Evolutionary conservation across 2,113 vertebrate genomes (phyloP), one percentile per base, ranked within the genome.

Genomic region (Gnathonemus longibarbis): DNA sequence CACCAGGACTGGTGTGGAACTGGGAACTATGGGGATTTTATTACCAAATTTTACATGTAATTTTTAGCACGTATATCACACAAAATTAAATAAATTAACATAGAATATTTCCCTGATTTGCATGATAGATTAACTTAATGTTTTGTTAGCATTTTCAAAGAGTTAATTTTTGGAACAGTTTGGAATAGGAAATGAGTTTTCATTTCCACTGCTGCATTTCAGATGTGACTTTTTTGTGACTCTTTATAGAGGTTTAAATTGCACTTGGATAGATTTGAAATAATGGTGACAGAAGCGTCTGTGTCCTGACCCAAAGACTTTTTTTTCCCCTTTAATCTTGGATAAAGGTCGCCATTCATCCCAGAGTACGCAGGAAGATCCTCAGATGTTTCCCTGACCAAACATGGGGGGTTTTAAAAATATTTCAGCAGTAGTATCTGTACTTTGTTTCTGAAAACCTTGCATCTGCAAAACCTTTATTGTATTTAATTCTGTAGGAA

Each of bases 311-410:
- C 24, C n/a, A 58, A 88, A 58, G 5, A 3, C 85, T 58, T 58
- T 42, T 56, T 52, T 17, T 6, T 58, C 0, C 31, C 10, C 27
- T 88, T 58, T 88, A 56, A 88, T 56, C 35, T 88, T 27, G 31
- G 53, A 10, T 45, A 5, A 88, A 42, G 35, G 48, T 58, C 2
- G 9, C 15, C 9, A n/a, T 87, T 87, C 11, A 52, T 31, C 24
- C 49, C 46, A 58, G 52, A n/a, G 6, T 42, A 42, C 0, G 19
- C 5, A 21, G 0, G 17, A 42, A 35, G 35, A 49, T 42, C 1
- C 35, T 88, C 39, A 88, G 87, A 58, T 88, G 13, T 24, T 88
- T 39, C 27, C n/a, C 85, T 87, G 27, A 87, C 85, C 27, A 87
- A 31, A 87, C 13, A 87, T 17, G 11, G 27, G 10, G n/a, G 39